phyloP scores from a whole-genome alignment of 2,113 vertebrate genomes.

The Rostratula benghalensis region DNA sequence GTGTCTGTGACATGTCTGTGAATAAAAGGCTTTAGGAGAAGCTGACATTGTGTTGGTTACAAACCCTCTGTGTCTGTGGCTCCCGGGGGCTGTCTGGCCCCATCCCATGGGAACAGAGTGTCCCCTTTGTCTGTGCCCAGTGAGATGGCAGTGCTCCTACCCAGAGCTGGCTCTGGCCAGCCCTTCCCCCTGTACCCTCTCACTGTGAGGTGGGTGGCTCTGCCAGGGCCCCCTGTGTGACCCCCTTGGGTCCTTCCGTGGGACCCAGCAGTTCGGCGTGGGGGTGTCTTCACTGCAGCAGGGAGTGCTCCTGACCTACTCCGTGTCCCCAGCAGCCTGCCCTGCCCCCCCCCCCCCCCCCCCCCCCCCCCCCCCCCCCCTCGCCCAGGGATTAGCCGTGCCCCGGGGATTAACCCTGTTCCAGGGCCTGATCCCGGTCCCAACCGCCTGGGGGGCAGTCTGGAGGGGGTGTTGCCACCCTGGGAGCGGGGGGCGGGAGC shows the following conservation, averaged over 20 bases:
- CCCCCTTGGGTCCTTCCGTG: fast-evolving
- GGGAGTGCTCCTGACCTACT: too few relatives aligned
- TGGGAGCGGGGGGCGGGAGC: neutral
- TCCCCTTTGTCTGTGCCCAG: neutral
- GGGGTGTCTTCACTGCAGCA: neutral
- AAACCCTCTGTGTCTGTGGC: neutral
- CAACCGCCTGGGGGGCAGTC: too few relatives aligned
- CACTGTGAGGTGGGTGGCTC: neutral
- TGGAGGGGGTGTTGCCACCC: fast-evolving
- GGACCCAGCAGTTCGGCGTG: neutral
- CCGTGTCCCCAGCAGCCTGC: too few relatives aligned
- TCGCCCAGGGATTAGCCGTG: neutral
- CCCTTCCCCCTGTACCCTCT: too few relatives aligned
- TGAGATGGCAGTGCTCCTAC: neutral
- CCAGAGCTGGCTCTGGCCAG: neutral
- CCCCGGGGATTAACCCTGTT: neutral
- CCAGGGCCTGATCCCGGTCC: fast-evolving
- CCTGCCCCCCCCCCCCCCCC: too few relatives aligned
- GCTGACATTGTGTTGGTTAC: neutral
- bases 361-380: too few relatives aligned
- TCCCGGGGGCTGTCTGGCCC: neutral
- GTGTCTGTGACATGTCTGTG: slow-evolving; percentile 64
- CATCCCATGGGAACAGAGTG: neutral
- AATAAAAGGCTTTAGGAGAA: slow-evolving; percentile 76
- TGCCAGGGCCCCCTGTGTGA: fast-evolving